These are phyloP conservation scores for Rotaria sp. DNA, from an alignment of 2,888 invertebrate species.

Conservation along the genomic window DNA sequence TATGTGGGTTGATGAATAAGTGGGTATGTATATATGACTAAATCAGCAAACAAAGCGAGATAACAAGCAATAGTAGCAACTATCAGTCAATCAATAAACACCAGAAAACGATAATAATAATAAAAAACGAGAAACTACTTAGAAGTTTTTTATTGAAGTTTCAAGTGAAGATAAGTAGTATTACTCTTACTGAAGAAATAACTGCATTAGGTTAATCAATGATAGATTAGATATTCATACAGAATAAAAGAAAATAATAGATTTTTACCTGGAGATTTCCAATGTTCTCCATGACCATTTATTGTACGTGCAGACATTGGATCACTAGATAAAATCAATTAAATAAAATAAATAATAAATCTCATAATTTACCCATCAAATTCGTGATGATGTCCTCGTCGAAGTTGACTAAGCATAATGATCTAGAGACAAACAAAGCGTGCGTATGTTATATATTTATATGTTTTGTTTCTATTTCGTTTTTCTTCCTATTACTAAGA, in stretches of 20 bases:
- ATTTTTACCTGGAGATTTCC: neutral
- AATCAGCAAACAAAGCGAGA: neutral
- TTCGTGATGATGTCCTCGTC: conserved; percentile 22
- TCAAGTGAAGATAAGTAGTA: neutral
- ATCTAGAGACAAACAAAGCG: neutral
- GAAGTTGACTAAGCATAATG: conserved; percentile 13
- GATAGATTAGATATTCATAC: neutral
- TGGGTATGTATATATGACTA: neutral
- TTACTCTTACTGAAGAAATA: neutral
- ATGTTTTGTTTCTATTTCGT: neutral
- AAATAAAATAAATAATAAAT: neutral
- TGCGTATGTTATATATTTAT: neutral
- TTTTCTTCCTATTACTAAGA: neutral
- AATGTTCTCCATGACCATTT: neutral
- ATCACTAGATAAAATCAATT: neutral
- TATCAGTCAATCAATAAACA: neutral
- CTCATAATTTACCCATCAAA: neutral
- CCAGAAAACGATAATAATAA: neutral
- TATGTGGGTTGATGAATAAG: no score
- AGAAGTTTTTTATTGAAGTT: neutral
- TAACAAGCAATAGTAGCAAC: neutral
- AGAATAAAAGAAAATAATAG: neutral
- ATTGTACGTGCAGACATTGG: neutral
- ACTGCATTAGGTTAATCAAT: neutral
- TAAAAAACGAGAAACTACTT: neutral